Percentiles rank a stretch among this genome's conserved stretches.
These are phyloP conservation scores for Serripes groenlandicus DNA, from an alignment of 2,888 invertebrate species.

Conservation along the genomic window DNA sequence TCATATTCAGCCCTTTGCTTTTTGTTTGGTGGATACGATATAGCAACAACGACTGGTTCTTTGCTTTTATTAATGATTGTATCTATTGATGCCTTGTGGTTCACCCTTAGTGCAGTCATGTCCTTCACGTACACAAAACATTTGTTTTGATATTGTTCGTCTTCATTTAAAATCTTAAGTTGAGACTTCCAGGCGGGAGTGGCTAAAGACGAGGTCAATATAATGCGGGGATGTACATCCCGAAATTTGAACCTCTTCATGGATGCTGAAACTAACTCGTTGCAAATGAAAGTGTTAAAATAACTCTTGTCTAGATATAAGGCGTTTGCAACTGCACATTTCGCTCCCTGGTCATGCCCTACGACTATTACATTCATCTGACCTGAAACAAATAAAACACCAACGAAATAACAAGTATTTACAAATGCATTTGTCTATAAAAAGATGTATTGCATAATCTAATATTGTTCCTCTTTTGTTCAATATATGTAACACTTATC, in stretches of 20 bases:
- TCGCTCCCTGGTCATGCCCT: slow-evolving; percentile 4
- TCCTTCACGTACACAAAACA: slow-evolving; percentile 11
- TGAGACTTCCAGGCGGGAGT: not conserved
- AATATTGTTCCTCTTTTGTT: too few relatives aligned
- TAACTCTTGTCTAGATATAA: not conserved
- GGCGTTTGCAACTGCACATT: slow-evolving; percentile 22
- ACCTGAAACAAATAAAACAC: too few relatives aligned
- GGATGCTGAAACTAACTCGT: not conserved
- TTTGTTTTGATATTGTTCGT: not conserved
- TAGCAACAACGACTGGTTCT: not conserved
- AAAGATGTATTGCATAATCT: too few relatives aligned
- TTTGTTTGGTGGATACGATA: not conserved
- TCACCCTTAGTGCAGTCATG: not conserved
- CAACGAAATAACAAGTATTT: too few relatives aligned
- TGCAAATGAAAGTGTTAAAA: slow-evolving; percentile 1
- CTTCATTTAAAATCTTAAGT: not conserved
- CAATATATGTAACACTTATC: too few relatives aligned
- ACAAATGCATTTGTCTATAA: too few relatives aligned
- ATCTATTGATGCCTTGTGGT: not conserved
- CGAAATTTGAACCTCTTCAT: not conserved
- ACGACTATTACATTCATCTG: not conserved
- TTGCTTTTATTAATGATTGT: not conserved
- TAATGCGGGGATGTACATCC: not conserved
- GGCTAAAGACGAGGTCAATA: not conserved
- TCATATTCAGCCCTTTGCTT: not conserved